Evolutionary conservation across 2,797 vertebrate genomes (phyloP).

Genomic region (Avahi laniger): DNA sequence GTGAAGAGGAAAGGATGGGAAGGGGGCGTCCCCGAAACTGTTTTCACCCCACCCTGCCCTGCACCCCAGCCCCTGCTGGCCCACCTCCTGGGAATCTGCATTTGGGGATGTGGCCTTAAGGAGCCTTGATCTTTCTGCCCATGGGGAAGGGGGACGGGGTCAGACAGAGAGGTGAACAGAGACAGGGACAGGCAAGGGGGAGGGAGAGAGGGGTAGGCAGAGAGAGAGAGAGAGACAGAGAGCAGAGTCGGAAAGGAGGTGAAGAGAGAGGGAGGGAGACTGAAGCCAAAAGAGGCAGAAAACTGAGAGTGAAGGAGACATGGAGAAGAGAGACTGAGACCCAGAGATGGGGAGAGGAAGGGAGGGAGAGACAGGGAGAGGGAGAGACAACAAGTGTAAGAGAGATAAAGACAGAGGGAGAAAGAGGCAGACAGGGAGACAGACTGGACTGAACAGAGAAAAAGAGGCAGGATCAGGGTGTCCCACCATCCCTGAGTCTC

Average conservation of each 20-base stretch:
- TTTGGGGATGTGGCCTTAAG: not conserved
- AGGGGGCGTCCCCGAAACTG: constrained; percentile 59
- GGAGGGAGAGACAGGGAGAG: not conserved
- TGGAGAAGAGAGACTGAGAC: not conserved
- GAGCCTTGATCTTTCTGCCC: not conserved
- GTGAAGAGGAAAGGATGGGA: constrained; percentile 61
- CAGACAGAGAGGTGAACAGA: not conserved
- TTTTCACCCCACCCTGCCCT: constrained; percentile 28
- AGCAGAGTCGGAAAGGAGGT: not conserved
- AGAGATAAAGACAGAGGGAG: not conserved
- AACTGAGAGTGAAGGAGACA: not conserved
- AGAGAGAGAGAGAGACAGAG: not conserved
- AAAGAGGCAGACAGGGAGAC: not conserved
- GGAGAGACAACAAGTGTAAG: not conserved
- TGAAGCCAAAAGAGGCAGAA: not conserved
- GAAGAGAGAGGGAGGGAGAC: not conserved
- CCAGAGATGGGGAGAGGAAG: not conserved
- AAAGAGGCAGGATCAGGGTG: not conserved
- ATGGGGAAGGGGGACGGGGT: not conserved
- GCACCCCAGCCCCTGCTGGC: not conserved
- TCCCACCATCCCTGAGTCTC: not conserved
- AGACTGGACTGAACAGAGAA: not conserved
- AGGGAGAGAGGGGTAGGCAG: not conserved
- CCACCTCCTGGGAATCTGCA: not conserved
- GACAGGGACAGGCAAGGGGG: not conserved